Conservation (phyloP, 2,888 invertebrate species). For the Falcaria lacertinaria region DNA sequence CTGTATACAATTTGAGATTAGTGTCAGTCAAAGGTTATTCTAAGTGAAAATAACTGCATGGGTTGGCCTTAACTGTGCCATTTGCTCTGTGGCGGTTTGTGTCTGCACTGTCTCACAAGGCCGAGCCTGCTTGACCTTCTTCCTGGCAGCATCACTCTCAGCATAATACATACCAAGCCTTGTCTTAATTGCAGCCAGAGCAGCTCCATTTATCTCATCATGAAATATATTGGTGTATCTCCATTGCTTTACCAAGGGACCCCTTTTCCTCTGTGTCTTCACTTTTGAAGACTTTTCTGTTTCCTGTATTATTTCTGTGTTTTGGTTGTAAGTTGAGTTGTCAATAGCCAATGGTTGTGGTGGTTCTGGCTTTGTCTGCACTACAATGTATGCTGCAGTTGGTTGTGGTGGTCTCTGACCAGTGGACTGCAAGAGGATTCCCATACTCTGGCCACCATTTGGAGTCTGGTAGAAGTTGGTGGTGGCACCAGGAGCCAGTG, state of each 20-base stretch:
- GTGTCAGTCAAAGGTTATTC: neutral
- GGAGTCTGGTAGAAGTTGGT: constrained; percentile 70
- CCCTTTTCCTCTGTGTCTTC: constrained; percentile 66
- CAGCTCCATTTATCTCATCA: constrained; percentile 76
- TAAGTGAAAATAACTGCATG: constrained; percentile 46
- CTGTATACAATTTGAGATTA: constrained; percentile 16
- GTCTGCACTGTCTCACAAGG: constrained; percentile 53
- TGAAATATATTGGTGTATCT: constrained; percentile 78
- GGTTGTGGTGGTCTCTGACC: constrained; percentile 57
- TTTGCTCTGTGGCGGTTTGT: constrained; percentile 50
- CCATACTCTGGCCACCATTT: constrained; percentile 65
- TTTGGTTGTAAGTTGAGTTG: constrained; percentile 41
- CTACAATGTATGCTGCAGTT: constrained; percentile 63
- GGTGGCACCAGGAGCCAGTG: constrained; percentile 49
- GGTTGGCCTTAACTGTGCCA: constrained; percentile 53
- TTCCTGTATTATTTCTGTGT: constrained; percentile 33
- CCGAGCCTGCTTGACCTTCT: constrained; percentile 63
- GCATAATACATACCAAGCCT: constrained; percentile 75
- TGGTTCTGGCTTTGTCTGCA: constrained; percentile 66
- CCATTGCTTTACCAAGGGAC: constrained; percentile 77
- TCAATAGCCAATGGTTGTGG: constrained; percentile 50
- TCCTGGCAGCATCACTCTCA: constrained; percentile 71
- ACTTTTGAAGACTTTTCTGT: constrained; percentile 42
- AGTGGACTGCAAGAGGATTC: constrained; percentile 62
- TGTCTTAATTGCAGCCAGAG: constrained; percentile 74